A percentile compares a stretch with the other conserved stretches of the same genome.
These are phyloP conservation scores for Agrochola lota DNA, from an alignment of 2,888 invertebrate species.

Conservation along the genomic window DNA sequence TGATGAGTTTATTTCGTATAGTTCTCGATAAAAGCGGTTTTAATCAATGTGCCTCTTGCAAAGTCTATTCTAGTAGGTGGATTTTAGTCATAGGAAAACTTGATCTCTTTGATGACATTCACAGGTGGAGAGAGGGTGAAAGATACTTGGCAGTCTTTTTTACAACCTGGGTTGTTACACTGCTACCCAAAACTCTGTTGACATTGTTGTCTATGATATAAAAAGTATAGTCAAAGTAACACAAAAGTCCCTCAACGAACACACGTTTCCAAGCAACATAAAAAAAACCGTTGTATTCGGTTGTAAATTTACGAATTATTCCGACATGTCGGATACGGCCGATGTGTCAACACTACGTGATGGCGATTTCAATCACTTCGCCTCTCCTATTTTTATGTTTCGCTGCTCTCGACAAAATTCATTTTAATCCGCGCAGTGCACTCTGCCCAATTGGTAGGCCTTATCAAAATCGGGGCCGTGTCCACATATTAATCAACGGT, in stretches of 20 bases:
- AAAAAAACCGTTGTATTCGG: conserved; percentile 55
- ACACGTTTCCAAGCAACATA: conserved; percentile 45
- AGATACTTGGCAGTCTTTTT: not conserved
- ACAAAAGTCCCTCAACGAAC: conserved; percentile 31
- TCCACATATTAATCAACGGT: conserved; percentile 79
- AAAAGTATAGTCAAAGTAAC: not conserved
- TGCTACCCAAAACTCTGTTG: not conserved
- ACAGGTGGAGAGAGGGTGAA: not conserved
- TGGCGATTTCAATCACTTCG: conserved; percentile 79
- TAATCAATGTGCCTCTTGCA: too few species aligned
- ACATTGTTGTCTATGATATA: not conserved
- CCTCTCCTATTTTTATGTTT: conserved; percentile 73
- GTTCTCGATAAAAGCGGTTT: not conserved
- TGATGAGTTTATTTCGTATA: not conserved
- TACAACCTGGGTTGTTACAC: too few species aligned
- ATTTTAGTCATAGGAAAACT: not conserved
- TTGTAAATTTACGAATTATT: conserved; percentile 76
- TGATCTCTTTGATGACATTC: not conserved
- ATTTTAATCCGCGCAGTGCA: conserved; percentile 81
- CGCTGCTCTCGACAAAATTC: conserved; percentile 75
- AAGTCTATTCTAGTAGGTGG: not conserved
- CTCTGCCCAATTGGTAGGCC: conserved; percentile 80
- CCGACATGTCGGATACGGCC: conserved; percentile 69
- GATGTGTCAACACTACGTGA: conserved; percentile 82
- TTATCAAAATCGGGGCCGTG: conserved; percentile 76